phyloP scores from a whole-genome alignment of 2,888 invertebrate genomes.

The Heterodera filipjevi region DNA sequence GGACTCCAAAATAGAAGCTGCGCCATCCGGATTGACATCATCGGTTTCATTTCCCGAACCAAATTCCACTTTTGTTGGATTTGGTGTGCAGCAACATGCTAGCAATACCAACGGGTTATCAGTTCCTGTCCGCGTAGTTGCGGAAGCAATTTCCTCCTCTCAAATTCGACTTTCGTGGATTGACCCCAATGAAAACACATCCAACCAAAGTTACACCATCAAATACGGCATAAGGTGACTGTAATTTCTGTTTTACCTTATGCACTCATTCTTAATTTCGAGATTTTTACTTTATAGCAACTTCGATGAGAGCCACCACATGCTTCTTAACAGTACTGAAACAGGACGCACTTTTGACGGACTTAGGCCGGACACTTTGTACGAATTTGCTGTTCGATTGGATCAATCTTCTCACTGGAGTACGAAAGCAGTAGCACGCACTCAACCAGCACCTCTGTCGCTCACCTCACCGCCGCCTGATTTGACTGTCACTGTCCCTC shows the following conservation, averaged over 20 bases:
- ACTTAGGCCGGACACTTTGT: slow-evolving; percentile 72
- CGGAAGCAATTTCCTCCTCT: slow-evolving; percentile 84
- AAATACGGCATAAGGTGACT: slow-evolving; percentile 51
- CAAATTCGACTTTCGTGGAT: slow-evolving; percentile 94
- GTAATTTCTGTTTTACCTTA: slow-evolving; percentile 22
- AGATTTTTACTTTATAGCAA: slow-evolving; percentile 64
- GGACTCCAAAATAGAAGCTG: slow-evolving; percentile 77
- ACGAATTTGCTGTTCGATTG: slow-evolving; percentile 34
- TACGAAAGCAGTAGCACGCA: slow-evolving; percentile 88
- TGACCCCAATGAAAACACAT: slow-evolving; percentile 72
- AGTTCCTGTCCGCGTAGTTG: slow-evolving; percentile 75
- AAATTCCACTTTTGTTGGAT: not conserved
- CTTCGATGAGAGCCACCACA: slow-evolving; percentile 71
- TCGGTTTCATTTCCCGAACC: no score
- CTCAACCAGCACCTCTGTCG: slow-evolving; percentile 79
- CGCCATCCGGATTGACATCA: slow-evolving; percentile 80
- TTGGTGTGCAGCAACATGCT: not conserved
- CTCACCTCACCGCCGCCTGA: slow-evolving; percentile 87
- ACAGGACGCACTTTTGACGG: slow-evolving; percentile 78
- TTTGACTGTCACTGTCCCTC: slow-evolving; percentile 70
- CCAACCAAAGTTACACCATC: slow-evolving; percentile 68
- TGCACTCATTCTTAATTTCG: not conserved
- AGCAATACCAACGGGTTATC: slow-evolving; percentile 65
- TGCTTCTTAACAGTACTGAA: slow-evolving; percentile 84
- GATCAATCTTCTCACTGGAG: slow-evolving; percentile 80